These are phyloP conservation scores for Diplodus sargus DNA, from an alignment of 2,797 vertebrate genomes.

Conservation along the genomic window DNA sequence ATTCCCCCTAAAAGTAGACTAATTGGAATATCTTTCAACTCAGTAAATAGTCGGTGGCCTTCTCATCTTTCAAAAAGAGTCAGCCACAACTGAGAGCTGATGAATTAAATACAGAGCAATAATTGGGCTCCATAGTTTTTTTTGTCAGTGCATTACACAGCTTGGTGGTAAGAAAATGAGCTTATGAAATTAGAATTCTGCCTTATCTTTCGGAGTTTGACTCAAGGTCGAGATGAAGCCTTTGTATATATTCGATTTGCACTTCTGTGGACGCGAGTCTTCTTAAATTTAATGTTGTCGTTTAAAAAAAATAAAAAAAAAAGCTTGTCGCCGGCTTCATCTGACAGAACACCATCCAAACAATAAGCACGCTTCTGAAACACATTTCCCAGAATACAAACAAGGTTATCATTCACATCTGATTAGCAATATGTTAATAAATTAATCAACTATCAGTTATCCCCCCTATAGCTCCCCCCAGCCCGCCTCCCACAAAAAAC, in stretches of 20 bases:
- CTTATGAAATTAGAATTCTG: constrained; percentile 33
- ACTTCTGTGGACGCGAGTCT: constrained; percentile 8
- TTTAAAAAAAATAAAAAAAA: constrained; percentile 6
- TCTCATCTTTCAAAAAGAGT: constrained; percentile 47
- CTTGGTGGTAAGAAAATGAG: constrained; percentile 44
- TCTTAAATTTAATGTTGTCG: constrained; percentile 12
- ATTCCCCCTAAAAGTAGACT: constrained; percentile 45
- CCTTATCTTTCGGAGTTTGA: constrained; percentile 27
- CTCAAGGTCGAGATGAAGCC: constrained; percentile 30
- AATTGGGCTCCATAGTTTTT: constrained; percentile 51
- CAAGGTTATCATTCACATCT: constrained; percentile 62
- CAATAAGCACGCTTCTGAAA: constrained; percentile 45
- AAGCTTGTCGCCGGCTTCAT: constrained; percentile 31
- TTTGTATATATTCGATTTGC: constrained; percentile 26
- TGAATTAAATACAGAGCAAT: constrained; percentile 50
- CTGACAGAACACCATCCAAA: constrained; percentile 22
- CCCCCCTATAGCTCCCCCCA: constrained; percentile 14
- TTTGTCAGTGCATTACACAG: constrained; percentile 51
- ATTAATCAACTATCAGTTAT: constrained; percentile 69
- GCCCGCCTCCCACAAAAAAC: background rate
- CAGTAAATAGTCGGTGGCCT: constrained; percentile 55
- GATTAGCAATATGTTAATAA: constrained; percentile 77
- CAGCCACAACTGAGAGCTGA: constrained; percentile 46
- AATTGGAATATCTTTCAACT: constrained; percentile 65
- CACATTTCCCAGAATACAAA: constrained; percentile 43